These are phyloP conservation scores for Rhinichthys osculus DNA, from an alignment of 2,797 vertebrate species.

Conservation along the genomic window DNA sequence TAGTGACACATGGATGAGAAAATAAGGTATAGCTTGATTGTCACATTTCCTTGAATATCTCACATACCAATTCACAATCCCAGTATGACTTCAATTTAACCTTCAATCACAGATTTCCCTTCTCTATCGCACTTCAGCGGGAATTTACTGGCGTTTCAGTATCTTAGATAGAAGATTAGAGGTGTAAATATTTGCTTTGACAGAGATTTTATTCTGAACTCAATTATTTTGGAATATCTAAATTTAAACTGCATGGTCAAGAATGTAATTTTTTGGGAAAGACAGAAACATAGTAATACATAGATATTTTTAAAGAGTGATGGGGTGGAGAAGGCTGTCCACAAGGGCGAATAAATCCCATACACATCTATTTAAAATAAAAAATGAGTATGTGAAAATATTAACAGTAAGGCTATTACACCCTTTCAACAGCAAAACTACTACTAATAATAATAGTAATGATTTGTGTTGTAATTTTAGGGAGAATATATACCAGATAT, in stretches of 20 bases:
- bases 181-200: background rate
- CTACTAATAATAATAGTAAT: background rate
- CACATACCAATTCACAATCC: background rate
- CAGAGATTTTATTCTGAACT: slow-evolving; percentile 13
- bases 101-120: background rate
- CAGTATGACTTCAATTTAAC: background rate
- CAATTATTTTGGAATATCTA: background rate
- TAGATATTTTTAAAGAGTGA: background rate
- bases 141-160: background rate
- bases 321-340: background rate
- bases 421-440: background rate
- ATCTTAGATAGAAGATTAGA: background rate
- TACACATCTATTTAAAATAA: background rate
- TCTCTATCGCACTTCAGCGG: background rate
- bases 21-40: background rate
- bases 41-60: slow-evolving; percentile 5
- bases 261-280: background rate
- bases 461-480: background rate
- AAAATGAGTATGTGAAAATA: background rate
- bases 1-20: background rate
- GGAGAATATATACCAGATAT: background rate
- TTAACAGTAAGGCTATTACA: background rate
- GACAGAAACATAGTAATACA: background rate
- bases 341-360: background rate
- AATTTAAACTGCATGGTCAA: background rate